A percentile compares a stretch with the other conserved stretches of the same genome.
Conservation (phyloP, 2,888 invertebrate genomes). For the Marronus borbonicus region DNA sequence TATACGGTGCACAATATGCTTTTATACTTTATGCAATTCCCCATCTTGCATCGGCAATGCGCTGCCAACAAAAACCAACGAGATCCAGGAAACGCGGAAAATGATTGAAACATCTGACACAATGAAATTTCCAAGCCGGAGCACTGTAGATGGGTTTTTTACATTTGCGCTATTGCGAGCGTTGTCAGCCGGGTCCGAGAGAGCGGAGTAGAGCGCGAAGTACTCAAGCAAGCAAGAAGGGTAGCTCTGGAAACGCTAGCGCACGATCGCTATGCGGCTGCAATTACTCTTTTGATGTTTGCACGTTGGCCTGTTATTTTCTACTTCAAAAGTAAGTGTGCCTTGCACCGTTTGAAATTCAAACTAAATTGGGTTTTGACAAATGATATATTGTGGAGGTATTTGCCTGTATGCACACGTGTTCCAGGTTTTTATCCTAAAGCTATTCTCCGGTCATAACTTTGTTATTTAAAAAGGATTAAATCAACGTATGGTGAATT, state of each 20-base stretch:
- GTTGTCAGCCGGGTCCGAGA: not conserved
- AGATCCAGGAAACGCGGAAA: conserved; percentile 28
- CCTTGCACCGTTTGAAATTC: conserved; percentile 13
- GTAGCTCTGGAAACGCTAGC: not conserved
- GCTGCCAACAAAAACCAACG: conserved; percentile 5
- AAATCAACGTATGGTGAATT: too few species aligned
- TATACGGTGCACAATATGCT: not conserved
- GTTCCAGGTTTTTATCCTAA: too few species aligned
- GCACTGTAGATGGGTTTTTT: conserved; percentile 4
- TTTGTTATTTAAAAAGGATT: too few species aligned
- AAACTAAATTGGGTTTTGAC: conserved; percentile 29
- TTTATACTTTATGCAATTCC: not conserved
- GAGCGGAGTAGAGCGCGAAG: too few species aligned
- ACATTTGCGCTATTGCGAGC: conserved; percentile 1
- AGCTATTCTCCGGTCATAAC: too few species aligned
- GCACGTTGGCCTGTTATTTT: conserved; percentile 24
- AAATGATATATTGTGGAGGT: not conserved
- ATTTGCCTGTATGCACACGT: too few species aligned
- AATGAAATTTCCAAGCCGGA: conserved; percentile 38
- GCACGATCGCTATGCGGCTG: not conserved
- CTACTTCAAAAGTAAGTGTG: conserved; percentile 1
- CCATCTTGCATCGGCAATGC: not conserved
- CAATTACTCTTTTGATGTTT: conserved; percentile 42
- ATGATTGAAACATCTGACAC: conserved; percentile 45
- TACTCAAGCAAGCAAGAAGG: not conserved